Percentiles rank a stretch among this genome's conserved stretches.
Evolutionary conservation across 2,888 invertebrate species (phyloP).

Genomic region (Beris chalybata): DNA sequence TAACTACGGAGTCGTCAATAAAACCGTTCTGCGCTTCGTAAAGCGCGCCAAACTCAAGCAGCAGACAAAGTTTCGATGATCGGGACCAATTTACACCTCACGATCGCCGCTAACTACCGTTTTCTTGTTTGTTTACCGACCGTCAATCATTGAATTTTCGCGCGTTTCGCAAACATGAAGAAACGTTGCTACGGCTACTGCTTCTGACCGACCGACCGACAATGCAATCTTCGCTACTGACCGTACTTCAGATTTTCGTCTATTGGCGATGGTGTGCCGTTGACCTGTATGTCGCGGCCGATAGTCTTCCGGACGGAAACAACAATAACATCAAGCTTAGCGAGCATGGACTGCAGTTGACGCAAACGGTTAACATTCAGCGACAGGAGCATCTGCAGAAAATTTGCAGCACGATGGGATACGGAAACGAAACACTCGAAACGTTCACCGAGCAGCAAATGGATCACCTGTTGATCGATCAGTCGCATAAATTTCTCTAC

Average conservation of each 20-base stretch:
- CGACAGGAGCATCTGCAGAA: constrained; percentile 65
- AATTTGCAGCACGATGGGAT: constrained; percentile 62
- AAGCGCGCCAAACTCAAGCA: constrained; percentile 57
- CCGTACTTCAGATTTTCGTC: constrained; percentile 1
- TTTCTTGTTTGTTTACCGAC: not conserved
- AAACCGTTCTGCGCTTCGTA: constrained; percentile 66
- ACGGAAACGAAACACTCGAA: constrained; percentile 51
- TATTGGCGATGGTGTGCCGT: constrained; percentile 12
- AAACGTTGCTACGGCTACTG: not conserved
- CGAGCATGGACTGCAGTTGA: constrained; percentile 62
- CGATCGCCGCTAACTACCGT: not conserved
- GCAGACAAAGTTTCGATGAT: constrained; percentile 14
- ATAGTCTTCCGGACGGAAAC: constrained; percentile 51
- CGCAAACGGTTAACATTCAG: constrained; percentile 65
- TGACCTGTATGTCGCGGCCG: constrained; percentile 4
- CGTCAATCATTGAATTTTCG: not conserved
- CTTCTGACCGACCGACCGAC: not conserved
- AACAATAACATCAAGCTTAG: constrained; percentile 55
- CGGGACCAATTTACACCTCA: not conserved
- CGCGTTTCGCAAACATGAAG: constrained; percentile 12
- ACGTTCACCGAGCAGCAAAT: constrained; percentile 63
- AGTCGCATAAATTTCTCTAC: constrained; percentile 80
- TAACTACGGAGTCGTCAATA: constrained; percentile 71
- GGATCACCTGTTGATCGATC: constrained; percentile 82
- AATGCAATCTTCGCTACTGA: constrained; percentile 8